Conservation (phyloP, 1,140 invertebrate species). For the Sminthurides bifidus region DNA sequence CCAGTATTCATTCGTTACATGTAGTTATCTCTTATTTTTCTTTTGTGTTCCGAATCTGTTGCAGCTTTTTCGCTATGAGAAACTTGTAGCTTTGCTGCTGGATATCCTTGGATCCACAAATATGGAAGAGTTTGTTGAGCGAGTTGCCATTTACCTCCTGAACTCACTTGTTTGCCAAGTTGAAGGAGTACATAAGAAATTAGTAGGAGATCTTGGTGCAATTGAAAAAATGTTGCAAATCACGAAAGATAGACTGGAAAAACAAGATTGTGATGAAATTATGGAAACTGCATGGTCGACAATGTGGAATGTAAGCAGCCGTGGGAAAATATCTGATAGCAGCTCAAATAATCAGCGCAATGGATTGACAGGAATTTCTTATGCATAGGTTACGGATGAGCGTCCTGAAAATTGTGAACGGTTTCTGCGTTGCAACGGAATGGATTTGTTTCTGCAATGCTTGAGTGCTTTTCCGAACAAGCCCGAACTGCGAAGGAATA, state of each 20-base stretch:
- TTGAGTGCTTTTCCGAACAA: constrained; percentile 69
- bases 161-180: constrained; percentile 94
- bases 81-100: constrained; percentile 71
- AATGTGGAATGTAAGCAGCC: constrained; percentile 72
- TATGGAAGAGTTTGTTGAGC: constrained; percentile 80
- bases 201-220: constrained; percentile 78
- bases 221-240: constrained; percentile 80
- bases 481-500: constrained; percentile 79
- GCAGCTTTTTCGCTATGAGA: constrained; percentile 80
- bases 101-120: constrained; percentile 53
- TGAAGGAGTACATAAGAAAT: constrained; percentile 76
- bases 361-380: no score
- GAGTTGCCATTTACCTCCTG: constrained; percentile 85
- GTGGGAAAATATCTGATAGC: no score
- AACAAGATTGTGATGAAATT: constrained; percentile 76
- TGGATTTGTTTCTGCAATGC: constrained; percentile 75
- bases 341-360: no score
- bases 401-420: constrained; percentile 80
- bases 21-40: no score
- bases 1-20: no score
- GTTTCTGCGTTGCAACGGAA: constrained; percentile 73
- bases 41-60: constrained; percentile 32
- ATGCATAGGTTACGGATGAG: constrained; percentile 73
- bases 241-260: constrained; percentile 60
- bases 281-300: constrained; percentile 96